Conservation (phyloP, 2,888 invertebrate genomes). For the Archips crataeganus region DNA sequence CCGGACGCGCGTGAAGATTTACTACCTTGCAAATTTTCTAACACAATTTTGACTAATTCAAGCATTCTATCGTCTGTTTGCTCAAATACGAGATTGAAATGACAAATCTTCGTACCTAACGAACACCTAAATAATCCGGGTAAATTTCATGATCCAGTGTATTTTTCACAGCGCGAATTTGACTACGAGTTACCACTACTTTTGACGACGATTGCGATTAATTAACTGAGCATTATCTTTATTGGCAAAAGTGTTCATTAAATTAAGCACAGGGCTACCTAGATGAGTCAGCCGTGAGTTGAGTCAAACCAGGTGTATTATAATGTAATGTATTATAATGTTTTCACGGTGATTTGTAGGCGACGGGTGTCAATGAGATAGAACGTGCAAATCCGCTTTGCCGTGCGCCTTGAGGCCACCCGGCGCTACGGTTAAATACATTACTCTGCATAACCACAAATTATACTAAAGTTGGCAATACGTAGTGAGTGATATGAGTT, state of each 20-base stretch:
- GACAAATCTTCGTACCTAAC: too few relatives aligned
- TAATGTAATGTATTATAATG: neutral
- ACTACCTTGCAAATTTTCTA: too few relatives aligned
- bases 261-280: neutral
- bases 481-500: too few relatives aligned
- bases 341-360: slow-evolving; percentile 18
- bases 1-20: too few relatives aligned
- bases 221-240: neutral
- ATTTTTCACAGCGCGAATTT: too few relatives aligned
- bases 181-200: neutral
- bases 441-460: neutral
- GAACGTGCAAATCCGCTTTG: slow-evolving; percentile 12
- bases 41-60: too few relatives aligned
- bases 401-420: slow-evolving; percentile 3
- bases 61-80: too few relatives aligned
- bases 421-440: neutral
- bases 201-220: neutral
- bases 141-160: too few relatives aligned
- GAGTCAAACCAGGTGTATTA: slow-evolving; percentile 7
- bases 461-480: neutral
- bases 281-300: slow-evolving; percentile 13
- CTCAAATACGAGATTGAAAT: too few relatives aligned
- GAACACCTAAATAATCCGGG: too few relatives aligned
- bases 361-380: slow-evolving; percentile 36
- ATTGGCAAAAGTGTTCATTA: neutral